These are phyloP conservation scores for Drosophila parabipectinata DNA, from an alignment of 1,140 invertebrate species.

Conservation along the genomic window DNA sequence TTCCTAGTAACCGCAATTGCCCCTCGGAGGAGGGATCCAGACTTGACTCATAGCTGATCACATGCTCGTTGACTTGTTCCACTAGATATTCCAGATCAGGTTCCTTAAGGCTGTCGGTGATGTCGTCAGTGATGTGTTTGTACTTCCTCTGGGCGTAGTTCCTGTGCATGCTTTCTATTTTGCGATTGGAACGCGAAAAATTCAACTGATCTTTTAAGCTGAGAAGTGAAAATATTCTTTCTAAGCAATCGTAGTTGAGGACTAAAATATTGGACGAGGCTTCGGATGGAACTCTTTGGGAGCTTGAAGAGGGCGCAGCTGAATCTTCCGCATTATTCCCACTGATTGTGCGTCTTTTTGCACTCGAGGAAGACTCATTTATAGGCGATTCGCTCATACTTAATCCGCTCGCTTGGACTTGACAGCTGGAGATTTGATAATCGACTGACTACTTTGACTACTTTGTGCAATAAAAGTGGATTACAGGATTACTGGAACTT, in stretches of 20 bases:
- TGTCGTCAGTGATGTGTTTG: slow-evolving; percentile 1
- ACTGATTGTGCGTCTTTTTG: slow-evolving; percentile 1
- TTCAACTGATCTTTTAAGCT: slow-evolving; percentile 17
- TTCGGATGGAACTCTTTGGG: too few species aligned
- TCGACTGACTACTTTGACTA: background rate
- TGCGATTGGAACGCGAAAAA: background rate
- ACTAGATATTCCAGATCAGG: slow-evolving; percentile 17
- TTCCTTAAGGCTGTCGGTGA: background rate
- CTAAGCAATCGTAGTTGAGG: slow-evolving; percentile 7
- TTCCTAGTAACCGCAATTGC: too few species aligned
- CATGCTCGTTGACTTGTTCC: slow-evolving; percentile 4
- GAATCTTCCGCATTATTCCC: background rate
- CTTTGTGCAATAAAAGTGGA: too few species aligned
- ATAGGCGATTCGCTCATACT: too few species aligned
- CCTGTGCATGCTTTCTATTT: background rate
- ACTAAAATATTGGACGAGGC: background rate
- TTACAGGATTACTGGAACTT: too few species aligned
- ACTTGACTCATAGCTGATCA: too few species aligned
- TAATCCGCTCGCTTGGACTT: slow-evolving; percentile 8
- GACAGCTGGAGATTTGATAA: slow-evolving; percentile 1
- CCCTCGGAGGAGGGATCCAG: too few species aligned
- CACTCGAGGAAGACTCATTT: slow-evolving; percentile 1
- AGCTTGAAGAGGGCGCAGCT: too few species aligned
- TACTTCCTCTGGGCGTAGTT: background rate
- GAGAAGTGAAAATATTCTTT: slow-evolving; percentile 17